These are phyloP conservation scores for Atherix ibis DNA, from an alignment of 2,888 invertebrate species.

Conservation along the genomic window DNA sequence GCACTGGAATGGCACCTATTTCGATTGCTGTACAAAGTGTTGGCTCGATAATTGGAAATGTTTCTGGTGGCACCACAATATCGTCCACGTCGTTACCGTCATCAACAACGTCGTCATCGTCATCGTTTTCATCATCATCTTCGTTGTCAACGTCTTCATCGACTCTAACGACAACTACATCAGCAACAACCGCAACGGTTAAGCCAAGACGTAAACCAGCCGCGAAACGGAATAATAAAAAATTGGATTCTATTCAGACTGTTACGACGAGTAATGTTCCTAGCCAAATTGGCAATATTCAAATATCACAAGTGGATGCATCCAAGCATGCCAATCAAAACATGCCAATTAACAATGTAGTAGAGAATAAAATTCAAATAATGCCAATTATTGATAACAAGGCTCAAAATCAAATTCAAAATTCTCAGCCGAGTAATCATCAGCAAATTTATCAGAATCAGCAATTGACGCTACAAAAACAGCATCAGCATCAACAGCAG, in stretches of 20 bases:
- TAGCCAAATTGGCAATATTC: conserved; percentile 34
- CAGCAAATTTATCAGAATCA: conserved; percentile 15
- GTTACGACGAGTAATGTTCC: conserved; percentile 25
- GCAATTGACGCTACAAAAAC: conserved; percentile 7
- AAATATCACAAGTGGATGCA: conserved; percentile 32
- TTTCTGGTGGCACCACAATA: too few species aligned
- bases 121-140: conserved; percentile 7
- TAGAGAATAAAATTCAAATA: conserved; percentile 34
- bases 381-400: conserved; percentile 27
- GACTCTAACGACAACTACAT: conserved; percentile 6
- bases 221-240: conserved; percentile 26
- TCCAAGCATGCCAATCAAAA: conserved; percentile 20
- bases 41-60: too few species aligned
- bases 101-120: neutral
- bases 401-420: conserved; percentile 3
- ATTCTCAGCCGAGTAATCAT: conserved; percentile 16
- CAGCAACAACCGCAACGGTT: conserved; percentile 22
- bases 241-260: conserved; percentile 19
- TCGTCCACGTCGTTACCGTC: neutral
- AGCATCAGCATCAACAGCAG: conserved; percentile 10
- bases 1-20: neutral
- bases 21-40: too few species aligned
- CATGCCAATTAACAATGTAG: conserved; percentile 22
- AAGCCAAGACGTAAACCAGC: conserved; percentile 30
- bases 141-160: neutral